phyloP scores from a whole-genome alignment of 2,797 vertebrate species.

The Halcyon chelicuti region DNA sequence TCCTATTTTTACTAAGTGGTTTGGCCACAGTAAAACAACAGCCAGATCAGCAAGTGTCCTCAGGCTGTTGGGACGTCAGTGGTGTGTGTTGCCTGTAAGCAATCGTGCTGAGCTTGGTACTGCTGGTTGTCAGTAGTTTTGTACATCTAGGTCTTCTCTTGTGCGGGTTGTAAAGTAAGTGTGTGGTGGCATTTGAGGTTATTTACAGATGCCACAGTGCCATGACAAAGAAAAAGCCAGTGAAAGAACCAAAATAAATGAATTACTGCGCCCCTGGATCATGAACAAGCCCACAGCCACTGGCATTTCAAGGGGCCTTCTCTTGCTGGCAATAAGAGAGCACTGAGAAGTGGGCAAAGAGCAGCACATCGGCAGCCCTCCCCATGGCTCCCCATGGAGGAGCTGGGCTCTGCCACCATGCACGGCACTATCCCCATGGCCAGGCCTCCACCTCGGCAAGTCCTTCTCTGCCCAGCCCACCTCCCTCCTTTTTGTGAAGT shows the following conservation, averaged over 20 bases:
- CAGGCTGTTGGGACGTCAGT: rapidly evolving
- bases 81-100: rapidly evolving
- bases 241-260: neutral
- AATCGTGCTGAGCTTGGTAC: rapidly evolving
- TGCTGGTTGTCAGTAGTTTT: neutral
- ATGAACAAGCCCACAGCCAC: too few species aligned
- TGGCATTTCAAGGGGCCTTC: neutral
- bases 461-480: neutral
- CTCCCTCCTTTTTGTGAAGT: neutral
- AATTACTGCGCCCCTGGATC: neutral
- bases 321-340: rapidly evolving
- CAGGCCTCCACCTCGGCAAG: rapidly evolving
- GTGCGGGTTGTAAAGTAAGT: neutral
- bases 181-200: neutral
- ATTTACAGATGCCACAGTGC: neutral
- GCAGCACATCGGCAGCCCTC: neutral
- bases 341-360: rapidly evolving
- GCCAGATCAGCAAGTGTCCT: neutral
- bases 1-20: neutral
- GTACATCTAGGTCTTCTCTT: neutral
- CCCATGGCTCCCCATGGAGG: neutral
- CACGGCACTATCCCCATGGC: rapidly evolving
- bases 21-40: neutral
- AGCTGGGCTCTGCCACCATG: neutral
- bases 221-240: neutral